Evolutionary conservation across 2,888 invertebrate genomes (phyloP), one percentile per base, ranked within the genome.

Genomic region (Rotaria sp.): DNA sequence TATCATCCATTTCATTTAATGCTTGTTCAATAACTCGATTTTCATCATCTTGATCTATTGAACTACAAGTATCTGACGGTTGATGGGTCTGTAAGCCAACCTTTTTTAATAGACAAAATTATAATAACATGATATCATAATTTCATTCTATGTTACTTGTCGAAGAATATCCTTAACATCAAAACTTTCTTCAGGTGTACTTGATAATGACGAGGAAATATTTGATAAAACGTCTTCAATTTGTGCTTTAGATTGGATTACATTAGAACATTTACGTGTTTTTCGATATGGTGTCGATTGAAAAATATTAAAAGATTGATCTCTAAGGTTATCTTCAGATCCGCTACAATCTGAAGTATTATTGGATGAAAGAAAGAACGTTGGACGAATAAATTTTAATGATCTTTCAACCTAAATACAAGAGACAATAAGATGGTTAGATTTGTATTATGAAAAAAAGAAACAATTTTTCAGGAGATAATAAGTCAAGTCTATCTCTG

Each of bases 81-180:
- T 41, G 80, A 15, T n/a, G 10, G 0, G 45, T 15, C 15, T 80
- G 80, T 45, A 45, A 45, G 11, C n/a, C n/a, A 80, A 45, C 80
- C 80, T 80, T 26, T 26, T 11, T 21, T 26, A n/a, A 45, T 11
- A 21, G 21, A 2, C 3, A 74, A 21, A 10, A 30, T 30, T 10
- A 4, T 11, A 67, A 52, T 24, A 52, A 21, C 21, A 52, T 52
- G 1, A 21, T 24, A 2, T 52, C 2, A 24, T 52, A 52, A 24
- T 18, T 35, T 13, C 1, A 24, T 18, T 3, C n/a, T 24, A 5
- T 45, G 0, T 80, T 45, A 80, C 80, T n/a, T 80, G 41, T 45
- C 26, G 26, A n/a, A 80, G 15, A n/a, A 80, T 80, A 15, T 80
- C 80, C 26, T 45, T 80, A n/a, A 80, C 80, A 80, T 80, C 80